Evolutionary conservation across 2,888 invertebrate genomes (phyloP), one percentile per base, ranked within the genome.

Genomic region (Amblyjoppa proteus): DNA sequence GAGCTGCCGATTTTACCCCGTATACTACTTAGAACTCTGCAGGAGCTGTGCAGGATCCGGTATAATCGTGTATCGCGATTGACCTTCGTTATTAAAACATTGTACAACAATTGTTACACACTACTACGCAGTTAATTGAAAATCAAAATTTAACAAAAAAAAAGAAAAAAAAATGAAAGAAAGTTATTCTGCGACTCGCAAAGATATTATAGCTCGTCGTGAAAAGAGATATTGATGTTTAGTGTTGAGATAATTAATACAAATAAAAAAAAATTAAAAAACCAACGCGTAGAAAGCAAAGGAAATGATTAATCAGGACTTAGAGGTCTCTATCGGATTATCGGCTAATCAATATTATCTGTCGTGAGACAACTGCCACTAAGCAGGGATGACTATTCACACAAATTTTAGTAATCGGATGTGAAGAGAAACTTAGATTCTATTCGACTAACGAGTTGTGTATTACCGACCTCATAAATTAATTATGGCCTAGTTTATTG

Each of bases 11-110:
- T 81, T 77, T 81, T 38, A 76, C 69, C 73, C 77, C 61, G 73
- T 77, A 73, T 75, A 79, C 85, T 68, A 77, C 83, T 77, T 83
- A 74, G 83, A 81, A 58, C 80, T 81, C 73, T 73, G 61, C 73
- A 74, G 79, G 61, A 81, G 53, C 58, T 51, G 82, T 41, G 73
- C 31, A 66, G 38, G 64, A 76, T 66, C 66, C 20, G 64, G 66
- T 51, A 45, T 64, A 51, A 28, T 25, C 25, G 75, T 64, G 75
- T 75, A 75, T 64, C 75, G 61, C 64, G 45, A 31, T 49, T 45
- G 75, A 64, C 51, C 71, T 73, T 85, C 73, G 77, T 69, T 64
- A 45, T 70, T 82, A 34, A 64, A 75, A 64, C 56, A 76, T 71
- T 71, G 75, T 64, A 66, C 75, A 79, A 75, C 49, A 56, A 70